Conservation (phyloP, 2,888 invertebrate species). For the Stenoptilia bipunctidactyla region DNA sequence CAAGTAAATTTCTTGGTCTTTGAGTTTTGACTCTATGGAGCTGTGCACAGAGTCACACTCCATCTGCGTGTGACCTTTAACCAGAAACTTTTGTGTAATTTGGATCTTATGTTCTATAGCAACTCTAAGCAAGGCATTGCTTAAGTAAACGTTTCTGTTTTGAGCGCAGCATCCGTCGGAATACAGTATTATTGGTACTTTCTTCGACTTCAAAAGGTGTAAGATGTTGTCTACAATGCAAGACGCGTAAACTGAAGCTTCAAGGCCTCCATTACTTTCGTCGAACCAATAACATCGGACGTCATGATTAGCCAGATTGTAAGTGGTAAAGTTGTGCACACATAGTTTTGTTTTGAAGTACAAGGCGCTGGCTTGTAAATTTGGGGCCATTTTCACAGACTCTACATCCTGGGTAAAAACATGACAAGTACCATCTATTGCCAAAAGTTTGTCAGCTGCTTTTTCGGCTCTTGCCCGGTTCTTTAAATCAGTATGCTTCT, state of each 20-base stretch:
- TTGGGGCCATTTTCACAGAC: slow-evolving; percentile 4
- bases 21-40: no score
- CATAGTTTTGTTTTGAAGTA: slow-evolving; percentile 6
- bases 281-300: slow-evolving; percentile 5
- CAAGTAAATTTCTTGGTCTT: slow-evolving; percentile 16
- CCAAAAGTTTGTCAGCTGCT: neutral
- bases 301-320: slow-evolving; percentile 4
- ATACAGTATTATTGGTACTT: no score
- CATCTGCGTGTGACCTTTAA: no score
- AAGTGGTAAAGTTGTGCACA: slow-evolving; percentile 6
- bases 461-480: neutral
- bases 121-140: no score
- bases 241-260: slow-evolving; percentile 9
- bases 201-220: no score
- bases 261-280: neutral
- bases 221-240: slow-evolving; percentile 16
- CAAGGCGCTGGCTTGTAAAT: slow-evolving; percentile 5
- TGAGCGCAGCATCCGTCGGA: no score
- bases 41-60: no score
- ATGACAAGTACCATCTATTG: neutral
- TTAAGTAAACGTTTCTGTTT: no score
- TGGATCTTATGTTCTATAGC: no score
- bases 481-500: neutral
- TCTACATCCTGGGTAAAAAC: slow-evolving; percentile 5
- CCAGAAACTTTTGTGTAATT: no score